A percentile compares a stretch with the other conserved stretches of the same genome.
These are phyloP conservation scores for Stegostoma tigrinum DNA, from an alignment of 2,113 vertebrate genomes.

Conservation along the genomic window DNA sequence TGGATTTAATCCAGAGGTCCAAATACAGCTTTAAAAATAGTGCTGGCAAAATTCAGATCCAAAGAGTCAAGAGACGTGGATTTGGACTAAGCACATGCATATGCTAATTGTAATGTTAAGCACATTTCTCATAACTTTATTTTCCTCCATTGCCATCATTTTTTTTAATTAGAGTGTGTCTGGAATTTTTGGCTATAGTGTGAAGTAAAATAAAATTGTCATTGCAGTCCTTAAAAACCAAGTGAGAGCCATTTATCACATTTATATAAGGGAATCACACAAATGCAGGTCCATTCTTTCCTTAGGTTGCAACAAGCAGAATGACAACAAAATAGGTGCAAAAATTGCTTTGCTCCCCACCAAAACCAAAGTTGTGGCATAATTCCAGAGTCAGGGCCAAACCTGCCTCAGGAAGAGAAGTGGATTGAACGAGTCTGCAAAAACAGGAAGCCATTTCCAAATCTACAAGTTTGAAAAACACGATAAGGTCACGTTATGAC, in stretches of 20 bases:
- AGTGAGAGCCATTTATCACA: background rate
- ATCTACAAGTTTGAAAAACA: background rate
- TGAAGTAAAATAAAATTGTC: background rate
- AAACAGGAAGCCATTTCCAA: slow-evolving; percentile 13
- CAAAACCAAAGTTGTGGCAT: background rate
- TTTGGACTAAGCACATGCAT: background rate
- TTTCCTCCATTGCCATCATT: background rate
- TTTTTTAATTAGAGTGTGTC: background rate
- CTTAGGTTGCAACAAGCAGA: background rate
- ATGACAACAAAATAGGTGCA: background rate
- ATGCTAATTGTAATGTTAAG: slow-evolving; percentile 25
- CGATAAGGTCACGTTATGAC: background rate
- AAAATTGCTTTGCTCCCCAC: background rate
- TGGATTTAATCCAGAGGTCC: background rate
- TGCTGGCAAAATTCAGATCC: background rate
- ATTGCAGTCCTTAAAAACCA: background rate
- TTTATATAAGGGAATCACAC: background rate
- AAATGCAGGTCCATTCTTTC: background rate
- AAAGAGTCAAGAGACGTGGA: background rate
- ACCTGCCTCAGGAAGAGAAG: background rate
- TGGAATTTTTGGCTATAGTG: slow-evolving; percentile 20
- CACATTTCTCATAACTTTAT: slow-evolving; percentile 7
- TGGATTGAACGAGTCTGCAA: background rate
- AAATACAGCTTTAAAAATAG: background rate
- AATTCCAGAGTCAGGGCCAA: background rate